Conservation (phyloP, 2,113 vertebrate genomes). For the Cryptomyrus ogoouensis region DNA sequence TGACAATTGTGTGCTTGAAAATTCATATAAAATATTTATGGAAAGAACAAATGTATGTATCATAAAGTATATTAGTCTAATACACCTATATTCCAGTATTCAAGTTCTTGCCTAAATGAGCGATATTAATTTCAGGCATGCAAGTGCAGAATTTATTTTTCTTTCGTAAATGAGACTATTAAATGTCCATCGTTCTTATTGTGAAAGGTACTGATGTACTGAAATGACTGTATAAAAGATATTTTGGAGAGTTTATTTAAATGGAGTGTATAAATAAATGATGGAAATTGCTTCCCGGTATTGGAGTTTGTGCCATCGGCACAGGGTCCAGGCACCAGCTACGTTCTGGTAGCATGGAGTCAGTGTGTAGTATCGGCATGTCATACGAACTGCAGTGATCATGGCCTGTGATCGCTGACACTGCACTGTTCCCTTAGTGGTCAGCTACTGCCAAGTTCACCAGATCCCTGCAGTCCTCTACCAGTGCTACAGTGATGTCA, state of each 20-base stretch:
- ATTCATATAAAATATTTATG: background rate
- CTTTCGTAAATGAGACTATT: background rate
- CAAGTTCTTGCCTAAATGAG: background rate
- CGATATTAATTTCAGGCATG: background rate
- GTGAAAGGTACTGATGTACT: background rate
- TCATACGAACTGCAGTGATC: background rate
- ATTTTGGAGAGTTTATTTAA: background rate
- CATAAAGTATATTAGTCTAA: background rate
- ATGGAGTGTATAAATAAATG: background rate
- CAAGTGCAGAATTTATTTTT: background rate
- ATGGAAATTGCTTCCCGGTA: background rate
- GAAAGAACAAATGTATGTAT: background rate
- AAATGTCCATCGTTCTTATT: background rate
- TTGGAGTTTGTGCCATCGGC: background rate
- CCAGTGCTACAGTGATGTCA: slow-evolving; percentile 82
- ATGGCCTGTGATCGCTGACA: background rate
- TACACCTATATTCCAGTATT: background rate
- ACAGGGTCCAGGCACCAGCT: background rate
- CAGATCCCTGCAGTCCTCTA: slow-evolving; percentile 73
- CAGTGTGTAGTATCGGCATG: background rate
- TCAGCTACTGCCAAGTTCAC: slow-evolving; percentile 84
- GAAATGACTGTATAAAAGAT: background rate
- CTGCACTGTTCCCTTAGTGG: slow-evolving; percentile 57
- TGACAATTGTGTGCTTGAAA: background rate
- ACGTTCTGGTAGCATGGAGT: background rate